These are phyloP conservation scores for Pandemis cinnamomeana DNA, from an alignment of 2,888 invertebrate genomes.

Conservation along the genomic window DNA sequence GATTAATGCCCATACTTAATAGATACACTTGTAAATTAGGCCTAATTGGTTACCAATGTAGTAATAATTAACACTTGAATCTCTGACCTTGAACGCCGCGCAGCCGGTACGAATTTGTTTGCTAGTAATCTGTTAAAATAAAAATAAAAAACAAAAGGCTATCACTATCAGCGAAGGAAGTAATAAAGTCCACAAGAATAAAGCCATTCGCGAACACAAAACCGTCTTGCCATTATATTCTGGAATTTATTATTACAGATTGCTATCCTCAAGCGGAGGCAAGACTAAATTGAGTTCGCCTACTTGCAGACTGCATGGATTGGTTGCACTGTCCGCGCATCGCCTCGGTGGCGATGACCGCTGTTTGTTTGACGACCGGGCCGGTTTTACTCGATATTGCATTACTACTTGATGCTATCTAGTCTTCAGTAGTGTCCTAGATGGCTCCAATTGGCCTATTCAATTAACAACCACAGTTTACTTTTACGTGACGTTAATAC, in stretches of 20 bases:
- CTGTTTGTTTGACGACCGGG: conserved; percentile 69
- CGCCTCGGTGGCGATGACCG: conserved; percentile 68
- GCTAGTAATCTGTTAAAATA: conserved; percentile 19
- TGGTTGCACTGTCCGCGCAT: conserved; percentile 46
- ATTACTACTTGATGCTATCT: conserved; percentile 22
- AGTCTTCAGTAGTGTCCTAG: conserved; percentile 24
- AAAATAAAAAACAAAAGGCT: conserved; percentile 8
- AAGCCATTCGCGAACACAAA: conserved; percentile 31
- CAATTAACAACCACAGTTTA: conserved; percentile 3
- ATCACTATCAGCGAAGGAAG: conserved; percentile 21
- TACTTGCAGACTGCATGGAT: conserved; percentile 39
- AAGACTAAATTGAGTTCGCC: conserved; percentile 35
- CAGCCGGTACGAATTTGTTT: conserved; percentile 1
- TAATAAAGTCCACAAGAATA: conserved; percentile 34
- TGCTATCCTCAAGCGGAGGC: conserved; percentile 35
- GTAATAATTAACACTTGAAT: conserved; percentile 24
- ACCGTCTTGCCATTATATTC: conserved; percentile 38
- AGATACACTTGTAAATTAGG: conserved; percentile 21
- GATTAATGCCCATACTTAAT: conserved; percentile 21
- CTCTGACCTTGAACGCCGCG: conserved; percentile 1
- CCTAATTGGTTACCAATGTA: conserved; percentile 16
- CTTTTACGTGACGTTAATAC: conserved; percentile 13
- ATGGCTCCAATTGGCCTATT: conserved; percentile 16
- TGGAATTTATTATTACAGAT: conserved; percentile 39
- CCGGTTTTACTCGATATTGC: conserved; percentile 28